A percentile compares a stretch with the other conserved stretches of the same genome.
Conservation (phyloP, 2,113 vertebrate species). For the Hemicordylus capensis region DNA sequence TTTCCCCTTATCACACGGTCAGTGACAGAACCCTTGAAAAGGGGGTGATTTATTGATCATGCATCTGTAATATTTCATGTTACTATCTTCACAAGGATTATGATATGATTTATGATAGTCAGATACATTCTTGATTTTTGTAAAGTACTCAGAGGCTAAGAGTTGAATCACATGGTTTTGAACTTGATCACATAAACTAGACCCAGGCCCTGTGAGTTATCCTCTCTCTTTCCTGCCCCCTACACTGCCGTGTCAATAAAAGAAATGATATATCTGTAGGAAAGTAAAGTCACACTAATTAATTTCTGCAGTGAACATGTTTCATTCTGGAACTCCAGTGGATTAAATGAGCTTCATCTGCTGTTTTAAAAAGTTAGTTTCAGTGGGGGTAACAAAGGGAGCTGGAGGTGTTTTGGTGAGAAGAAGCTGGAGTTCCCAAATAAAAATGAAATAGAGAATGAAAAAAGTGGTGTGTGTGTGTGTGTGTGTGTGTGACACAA, state of each 20-base stretch:
- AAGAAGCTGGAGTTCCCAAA: constrained; percentile 56
- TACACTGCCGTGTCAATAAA: constrained; percentile 44
- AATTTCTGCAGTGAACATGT: constrained; percentile 58
- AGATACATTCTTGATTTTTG: constrained; percentile 34
- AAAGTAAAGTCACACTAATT: constrained; percentile 47
- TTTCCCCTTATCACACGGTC: constrained; percentile 34
- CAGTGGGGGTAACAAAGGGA: constrained; percentile 31
- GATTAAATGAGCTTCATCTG: constrained; percentile 29
- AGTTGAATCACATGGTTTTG: constrained; percentile 58
- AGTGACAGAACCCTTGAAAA: constrained; percentile 11
- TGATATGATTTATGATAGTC: constrained; percentile 29
- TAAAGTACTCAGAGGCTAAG: constrained; percentile 32
- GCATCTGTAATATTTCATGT: constrained; percentile 34
- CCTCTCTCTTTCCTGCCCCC: constrained; percentile 38
- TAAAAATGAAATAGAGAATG: constrained; percentile 54
- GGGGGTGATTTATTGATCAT: constrained; percentile 25
- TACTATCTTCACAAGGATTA: constrained; percentile 36
- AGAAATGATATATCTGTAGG: constrained; percentile 50
- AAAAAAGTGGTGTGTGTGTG: constrained; percentile 40
- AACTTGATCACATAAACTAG: constrained; percentile 57
- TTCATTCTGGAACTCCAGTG: constrained; percentile 49
- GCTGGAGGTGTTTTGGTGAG: constrained; percentile 30
- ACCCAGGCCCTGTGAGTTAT: constrained; percentile 60
- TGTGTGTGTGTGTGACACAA: not conserved
- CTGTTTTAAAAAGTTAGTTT: constrained; percentile 45